Evolutionary conservation across 1,140 invertebrate species (phyloP).

Genomic region (Drosophila mayri): DNA sequence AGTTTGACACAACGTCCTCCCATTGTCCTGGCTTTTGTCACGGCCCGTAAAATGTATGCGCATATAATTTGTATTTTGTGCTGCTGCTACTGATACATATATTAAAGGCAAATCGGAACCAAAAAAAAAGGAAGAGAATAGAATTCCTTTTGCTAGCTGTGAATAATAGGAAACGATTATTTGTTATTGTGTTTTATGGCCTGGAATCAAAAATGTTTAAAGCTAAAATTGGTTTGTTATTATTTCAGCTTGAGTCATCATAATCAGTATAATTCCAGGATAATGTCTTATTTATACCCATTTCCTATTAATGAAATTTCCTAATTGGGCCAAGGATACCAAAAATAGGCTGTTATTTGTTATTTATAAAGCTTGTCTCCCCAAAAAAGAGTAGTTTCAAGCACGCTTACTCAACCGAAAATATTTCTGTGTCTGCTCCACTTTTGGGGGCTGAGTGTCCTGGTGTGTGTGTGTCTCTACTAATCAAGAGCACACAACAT

Average conservation of each 20-base stretch:
- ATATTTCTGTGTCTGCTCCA: conserved; percentile 31
- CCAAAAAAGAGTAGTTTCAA: conserved; percentile 18
- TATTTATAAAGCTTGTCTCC: conserved; percentile 36
- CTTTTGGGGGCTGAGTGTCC: conserved; percentile 2
- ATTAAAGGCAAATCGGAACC: conserved; percentile 25
- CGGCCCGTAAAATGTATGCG: conserved; percentile 53
- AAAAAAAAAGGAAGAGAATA: conserved; percentile 11
- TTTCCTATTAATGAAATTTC: conserved; percentile 10
- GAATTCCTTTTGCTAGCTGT: conserved; percentile 28
- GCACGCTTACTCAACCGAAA: conserved; percentile 30
- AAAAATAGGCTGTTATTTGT: conserved; percentile 29
- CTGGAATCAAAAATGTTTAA: conserved; percentile 32
- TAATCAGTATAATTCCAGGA: conserved; percentile 6
- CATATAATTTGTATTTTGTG: conserved; percentile 53
- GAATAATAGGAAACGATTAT: conserved; percentile 66
- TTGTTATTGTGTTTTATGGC: conserved; percentile 41
- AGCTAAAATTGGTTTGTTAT: not conserved
- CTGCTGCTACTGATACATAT: conserved; percentile 31
- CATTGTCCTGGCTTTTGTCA: conserved; percentile 58
- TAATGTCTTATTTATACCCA: conserved; percentile 21
- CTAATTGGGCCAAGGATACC: conserved; percentile 35
- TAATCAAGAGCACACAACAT: conserved; percentile 63
- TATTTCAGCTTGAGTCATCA: conserved; percentile 12
- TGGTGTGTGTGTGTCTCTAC: conserved; percentile 16
- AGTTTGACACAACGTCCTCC: conserved; percentile 35